Evolutionary conservation across 1,140 invertebrate species (phyloP).

Genomic region (Bombus ignitus): DNA sequence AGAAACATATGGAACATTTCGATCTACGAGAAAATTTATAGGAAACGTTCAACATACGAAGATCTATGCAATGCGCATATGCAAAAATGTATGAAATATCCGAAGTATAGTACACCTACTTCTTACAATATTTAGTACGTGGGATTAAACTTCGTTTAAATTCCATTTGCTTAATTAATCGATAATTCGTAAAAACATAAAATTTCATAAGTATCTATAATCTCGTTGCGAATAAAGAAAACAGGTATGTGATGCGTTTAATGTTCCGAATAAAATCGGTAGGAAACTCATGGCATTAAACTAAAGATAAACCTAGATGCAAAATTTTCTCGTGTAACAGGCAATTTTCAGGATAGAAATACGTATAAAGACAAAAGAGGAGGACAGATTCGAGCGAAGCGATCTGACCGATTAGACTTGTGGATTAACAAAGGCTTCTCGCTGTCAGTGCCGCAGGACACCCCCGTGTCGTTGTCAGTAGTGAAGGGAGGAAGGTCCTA

Average conservation of each 20-base stretch:
- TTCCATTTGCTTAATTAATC: neutral
- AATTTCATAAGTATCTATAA: neutral
- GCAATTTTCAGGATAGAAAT: no score
- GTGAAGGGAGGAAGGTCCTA: constrained; percentile 30
- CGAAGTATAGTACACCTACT: no score
- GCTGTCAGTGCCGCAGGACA: constrained; percentile 54
- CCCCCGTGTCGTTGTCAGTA: constrained; percentile 29
- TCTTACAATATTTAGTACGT: no score
- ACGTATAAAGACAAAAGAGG: neutral
- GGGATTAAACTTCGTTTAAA: neutral
- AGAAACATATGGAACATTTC: no score
- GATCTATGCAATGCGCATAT: no score
- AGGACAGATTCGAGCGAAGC: constrained; percentile 19
- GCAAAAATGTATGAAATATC: no score
- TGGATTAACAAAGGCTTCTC: constrained; percentile 62
- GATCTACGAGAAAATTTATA: no score
- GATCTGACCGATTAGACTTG: constrained; percentile 58
- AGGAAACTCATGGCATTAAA: no score
- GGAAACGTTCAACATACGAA: no score
- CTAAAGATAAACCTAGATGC: neutral
- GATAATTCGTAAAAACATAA: neutral
- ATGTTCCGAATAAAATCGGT: neutral
- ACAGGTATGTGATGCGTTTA: no score
- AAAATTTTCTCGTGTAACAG: neutral
- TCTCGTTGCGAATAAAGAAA: no score